Conservation (phyloP, 2,888 invertebrate genomes). For the Drosophila kambysellisi region DNA sequence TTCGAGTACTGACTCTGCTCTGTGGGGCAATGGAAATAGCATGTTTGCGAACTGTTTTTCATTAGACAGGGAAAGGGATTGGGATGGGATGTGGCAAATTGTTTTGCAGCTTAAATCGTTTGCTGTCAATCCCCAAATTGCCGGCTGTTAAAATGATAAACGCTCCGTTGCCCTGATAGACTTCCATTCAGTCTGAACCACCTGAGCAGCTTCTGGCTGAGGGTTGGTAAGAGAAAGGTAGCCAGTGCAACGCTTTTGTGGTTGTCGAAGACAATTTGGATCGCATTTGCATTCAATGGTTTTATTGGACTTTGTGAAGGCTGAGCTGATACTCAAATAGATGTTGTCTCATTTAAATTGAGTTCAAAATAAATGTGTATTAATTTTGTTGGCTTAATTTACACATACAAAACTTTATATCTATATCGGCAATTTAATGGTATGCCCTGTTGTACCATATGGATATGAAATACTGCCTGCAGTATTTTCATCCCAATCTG, state of each 20-base stretch:
- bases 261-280: constrained; percentile 12
- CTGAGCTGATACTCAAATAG: neutral
- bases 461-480: neutral
- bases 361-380: neutral
- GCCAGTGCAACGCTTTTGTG: constrained; percentile 23
- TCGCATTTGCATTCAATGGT: constrained; percentile 11
- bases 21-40: constrained; percentile 29
- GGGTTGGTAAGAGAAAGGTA: neutral
- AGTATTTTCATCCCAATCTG: neutral
- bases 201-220: constrained; percentile 10
- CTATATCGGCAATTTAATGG: constrained; percentile 18
- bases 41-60: constrained; percentile 30
- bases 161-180: constrained; percentile 40
- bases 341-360: constrained; percentile 12
- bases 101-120: constrained; percentile 65
- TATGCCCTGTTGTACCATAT: constrained; percentile 4
- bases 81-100: constrained; percentile 46
- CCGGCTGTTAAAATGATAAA: constrained; percentile 74
- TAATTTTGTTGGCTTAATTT: constrained; percentile 24
- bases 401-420: neutral
- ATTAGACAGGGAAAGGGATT: neutral
- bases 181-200: constrained; percentile 30
- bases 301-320: neutral
- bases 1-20: neutral
- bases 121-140: constrained; percentile 70